Conservation (phyloP, 2,888 invertebrate genomes). For the Stegana nigrithorax region DNA sequence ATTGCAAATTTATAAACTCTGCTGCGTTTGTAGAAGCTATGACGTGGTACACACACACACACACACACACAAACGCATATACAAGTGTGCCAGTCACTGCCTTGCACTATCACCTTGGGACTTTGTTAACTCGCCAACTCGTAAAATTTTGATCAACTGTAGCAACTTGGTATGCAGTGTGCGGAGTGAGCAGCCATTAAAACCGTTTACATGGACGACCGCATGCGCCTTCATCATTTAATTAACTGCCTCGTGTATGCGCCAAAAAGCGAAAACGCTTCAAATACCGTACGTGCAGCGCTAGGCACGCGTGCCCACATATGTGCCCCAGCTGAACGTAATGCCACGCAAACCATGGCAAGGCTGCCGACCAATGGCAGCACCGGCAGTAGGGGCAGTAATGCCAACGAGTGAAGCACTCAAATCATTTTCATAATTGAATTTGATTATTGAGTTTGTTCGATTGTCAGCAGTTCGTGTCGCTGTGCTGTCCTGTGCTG, state of each 20-base stretch:
- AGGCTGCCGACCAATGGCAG: too few species aligned
- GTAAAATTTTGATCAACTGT: constrained; percentile 6
- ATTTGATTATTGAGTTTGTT: constrained; percentile 34
- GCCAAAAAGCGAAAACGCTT: constrained; percentile 5
- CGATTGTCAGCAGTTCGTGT: constrained; percentile 12
- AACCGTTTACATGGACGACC: background rate
- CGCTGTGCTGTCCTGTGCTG: too few species aligned
- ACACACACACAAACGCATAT: background rate
- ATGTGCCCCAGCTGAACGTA: too few species aligned
- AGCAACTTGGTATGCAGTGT: constrained; percentile 7
- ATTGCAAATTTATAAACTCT: background rate
- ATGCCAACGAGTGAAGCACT: too few species aligned
- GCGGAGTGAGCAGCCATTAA: background rate
- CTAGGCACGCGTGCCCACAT: constrained; percentile 20
- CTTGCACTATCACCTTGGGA: background rate
- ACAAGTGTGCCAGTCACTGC: background rate
- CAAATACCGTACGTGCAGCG: constrained; percentile 21
- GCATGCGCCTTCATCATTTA: constrained; percentile 49
- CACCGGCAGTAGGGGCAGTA: too few species aligned
- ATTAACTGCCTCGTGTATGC: constrained; percentile 52
- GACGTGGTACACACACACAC: background rate
- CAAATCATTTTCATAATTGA: constrained; percentile 39
- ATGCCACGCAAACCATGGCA: too few species aligned
- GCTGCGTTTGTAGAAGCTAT: too few species aligned
- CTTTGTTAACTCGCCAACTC: background rate